Percentiles rank a stretch among this genome's conserved stretches.
Conservation (phyloP, 2,797 vertebrate species). For the Oreochromis grahami region DNA sequence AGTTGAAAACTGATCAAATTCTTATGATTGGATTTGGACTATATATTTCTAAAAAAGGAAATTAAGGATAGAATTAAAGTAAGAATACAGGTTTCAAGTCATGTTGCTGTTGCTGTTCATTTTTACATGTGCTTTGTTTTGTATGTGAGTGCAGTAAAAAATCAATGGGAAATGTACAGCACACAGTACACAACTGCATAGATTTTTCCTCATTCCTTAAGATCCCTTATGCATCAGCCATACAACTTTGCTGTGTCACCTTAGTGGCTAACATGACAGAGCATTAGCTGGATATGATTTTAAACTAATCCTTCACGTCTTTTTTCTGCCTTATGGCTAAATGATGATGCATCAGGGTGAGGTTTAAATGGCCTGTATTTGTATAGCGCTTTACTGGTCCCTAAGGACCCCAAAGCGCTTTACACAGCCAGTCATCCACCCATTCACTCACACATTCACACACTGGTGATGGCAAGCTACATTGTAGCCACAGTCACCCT, state of each 20-base stretch:
- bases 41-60: not conserved
- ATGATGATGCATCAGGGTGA: slow-evolving; percentile 37
- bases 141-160: not conserved
- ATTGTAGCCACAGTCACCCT: too few species aligned
- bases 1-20: not conserved
- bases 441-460: too few species aligned
- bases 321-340: slow-evolving; percentile 24
- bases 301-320: slow-evolving; percentile 41
- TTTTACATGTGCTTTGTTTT: not conserved
- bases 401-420: too few species aligned
- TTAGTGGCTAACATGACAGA: slow-evolving; percentile 7
- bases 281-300: slow-evolving; percentile 37
- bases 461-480: too few species aligned
- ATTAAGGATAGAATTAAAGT: not conserved
- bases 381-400: too few species aligned
- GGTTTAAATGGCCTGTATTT: not conserved
- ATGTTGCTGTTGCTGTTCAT: not conserved
- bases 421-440: too few species aligned
- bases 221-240: slow-evolving; percentile 8
- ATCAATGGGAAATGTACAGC: not conserved
- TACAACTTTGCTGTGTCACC: not conserved
- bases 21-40: not conserved
- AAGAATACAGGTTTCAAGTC: not conserved
- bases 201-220: not conserved
- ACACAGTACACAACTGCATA: not conserved